Conservation (phyloP, 1,140 invertebrate species). For the Dendroctonus ponderosae region DNA sequence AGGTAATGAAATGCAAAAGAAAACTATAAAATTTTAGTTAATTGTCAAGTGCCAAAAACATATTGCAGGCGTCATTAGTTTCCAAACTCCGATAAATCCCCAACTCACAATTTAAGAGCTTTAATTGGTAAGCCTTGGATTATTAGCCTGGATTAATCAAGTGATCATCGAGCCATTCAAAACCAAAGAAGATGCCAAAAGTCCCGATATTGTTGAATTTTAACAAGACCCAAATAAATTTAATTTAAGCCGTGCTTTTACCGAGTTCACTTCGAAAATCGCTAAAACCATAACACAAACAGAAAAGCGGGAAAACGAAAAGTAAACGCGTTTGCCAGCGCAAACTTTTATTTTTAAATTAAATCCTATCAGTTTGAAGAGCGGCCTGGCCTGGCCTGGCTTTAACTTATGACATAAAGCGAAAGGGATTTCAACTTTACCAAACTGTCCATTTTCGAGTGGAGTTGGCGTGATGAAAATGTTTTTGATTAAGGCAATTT, state of each 20-base stretch:
- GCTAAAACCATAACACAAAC: constrained; percentile 34
- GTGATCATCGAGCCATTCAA: too few species aligned
- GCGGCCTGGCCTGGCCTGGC: neutral
- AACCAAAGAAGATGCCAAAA: too few species aligned
- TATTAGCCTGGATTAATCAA: too few species aligned
- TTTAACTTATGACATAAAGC: constrained; percentile 32
- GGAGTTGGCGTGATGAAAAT: constrained; percentile 16
- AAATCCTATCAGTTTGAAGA: constrained; percentile 34
- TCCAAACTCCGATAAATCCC: too few species aligned
- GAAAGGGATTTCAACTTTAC: constrained; percentile 21
- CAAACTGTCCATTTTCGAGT: constrained; percentile 18
- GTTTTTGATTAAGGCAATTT: constrained; percentile 19
- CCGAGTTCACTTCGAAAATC: constrained; percentile 25
- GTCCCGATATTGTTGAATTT: too few species aligned
- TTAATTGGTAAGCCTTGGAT: too few species aligned
- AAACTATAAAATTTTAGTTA: too few species aligned
- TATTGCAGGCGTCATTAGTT: too few species aligned
- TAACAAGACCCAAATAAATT: constrained; percentile 22
- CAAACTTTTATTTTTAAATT: constrained; percentile 34
- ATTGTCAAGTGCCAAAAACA: too few species aligned
- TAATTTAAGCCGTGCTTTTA: constrained; percentile 26
- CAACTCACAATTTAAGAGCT: too few species aligned
- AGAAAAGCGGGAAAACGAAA: constrained; percentile 28
- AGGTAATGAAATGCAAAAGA: too few species aligned
- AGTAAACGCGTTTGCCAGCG: constrained; percentile 28